These are phyloP conservation scores for Megalonaias nervosa DNA, from an alignment of 1,140 invertebrate species.

Conservation along the genomic window DNA sequence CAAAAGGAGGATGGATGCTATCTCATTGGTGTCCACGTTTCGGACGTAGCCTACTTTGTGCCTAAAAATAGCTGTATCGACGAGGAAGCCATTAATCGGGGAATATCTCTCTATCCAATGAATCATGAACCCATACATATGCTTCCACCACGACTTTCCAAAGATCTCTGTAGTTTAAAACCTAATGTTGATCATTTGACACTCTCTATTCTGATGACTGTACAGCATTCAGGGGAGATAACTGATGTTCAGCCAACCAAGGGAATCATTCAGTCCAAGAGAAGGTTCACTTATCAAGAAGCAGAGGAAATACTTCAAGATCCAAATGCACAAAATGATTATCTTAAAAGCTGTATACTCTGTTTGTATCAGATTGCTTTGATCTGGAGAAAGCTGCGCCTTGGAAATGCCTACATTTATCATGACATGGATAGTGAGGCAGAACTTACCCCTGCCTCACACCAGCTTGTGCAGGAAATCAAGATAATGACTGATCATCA, in stretches of 20 bases:
- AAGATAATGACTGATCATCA: conserved; percentile 58
- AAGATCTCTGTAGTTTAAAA: conserved; percentile 70
- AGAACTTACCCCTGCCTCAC: conserved; percentile 42
- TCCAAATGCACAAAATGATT: conserved; percentile 44
- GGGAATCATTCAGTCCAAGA: conserved; percentile 55
- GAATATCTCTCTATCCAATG: conserved; percentile 51
- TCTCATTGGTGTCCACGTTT: conserved; percentile 63
- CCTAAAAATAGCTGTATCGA: conserved; percentile 57
- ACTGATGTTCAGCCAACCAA: conserved; percentile 38
- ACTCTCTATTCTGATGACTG: conserved; percentile 59
- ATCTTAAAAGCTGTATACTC: conserved; percentile 57
- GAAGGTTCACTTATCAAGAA: conserved; percentile 50
- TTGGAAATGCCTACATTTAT: conserved; percentile 56
- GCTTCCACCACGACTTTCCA: conserved; percentile 66
- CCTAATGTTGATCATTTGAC: conserved; percentile 61
- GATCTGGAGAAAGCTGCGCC: conserved; percentile 49
- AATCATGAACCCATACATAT: conserved; percentile 63
- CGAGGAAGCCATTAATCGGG: conserved; percentile 56
- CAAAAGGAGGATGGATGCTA: conserved; percentile 52
- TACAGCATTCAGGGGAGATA: conserved; percentile 52
- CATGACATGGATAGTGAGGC: conserved; percentile 35
- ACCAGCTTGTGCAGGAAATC: conserved; percentile 55
- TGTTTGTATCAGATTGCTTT: conserved; percentile 53
- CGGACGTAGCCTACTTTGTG: conserved; percentile 67
- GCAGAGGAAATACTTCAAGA: conserved; percentile 57